Percentiles rank a stretch among this genome's conserved stretches.
Conservation (phyloP, 2,113 vertebrate species). For the Lucifuga dentata region DNA sequence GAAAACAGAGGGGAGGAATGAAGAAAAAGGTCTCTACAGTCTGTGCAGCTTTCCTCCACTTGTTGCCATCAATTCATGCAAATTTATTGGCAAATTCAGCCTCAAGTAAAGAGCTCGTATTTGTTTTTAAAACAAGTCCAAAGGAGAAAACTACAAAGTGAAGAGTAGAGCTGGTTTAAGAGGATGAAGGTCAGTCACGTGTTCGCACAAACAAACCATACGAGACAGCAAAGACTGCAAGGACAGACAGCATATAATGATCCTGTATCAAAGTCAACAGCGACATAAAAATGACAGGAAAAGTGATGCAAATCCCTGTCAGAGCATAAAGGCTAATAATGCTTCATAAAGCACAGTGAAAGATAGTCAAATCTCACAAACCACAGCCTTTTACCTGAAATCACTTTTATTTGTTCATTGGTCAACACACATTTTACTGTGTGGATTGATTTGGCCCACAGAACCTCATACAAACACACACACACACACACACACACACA, state of each 20-base stretch:
- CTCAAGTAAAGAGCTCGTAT: too few relatives aligned
- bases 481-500: conserved; percentile 17
- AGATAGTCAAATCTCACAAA: conserved; percentile 41
- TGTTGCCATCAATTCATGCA: conserved; percentile 7
- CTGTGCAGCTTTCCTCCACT: conserved; percentile 16
- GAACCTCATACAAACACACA: conserved; percentile 39
- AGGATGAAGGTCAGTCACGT: too few relatives aligned
- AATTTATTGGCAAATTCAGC: not conserved
- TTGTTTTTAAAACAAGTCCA: not conserved
- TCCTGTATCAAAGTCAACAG: too few relatives aligned
- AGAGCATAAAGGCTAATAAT: too few relatives aligned
- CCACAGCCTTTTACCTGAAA: conserved; percentile 51
- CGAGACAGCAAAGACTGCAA: too few relatives aligned
- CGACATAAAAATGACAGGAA: too few relatives aligned
- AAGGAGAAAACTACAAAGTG: too few relatives aligned
- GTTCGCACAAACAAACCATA: too few relatives aligned
- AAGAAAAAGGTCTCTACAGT: conserved; percentile 56
- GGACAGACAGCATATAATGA: too few relatives aligned
- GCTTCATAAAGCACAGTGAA: not conserved
- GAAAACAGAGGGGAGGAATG: conserved; percentile 60
- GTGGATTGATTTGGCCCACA: conserved; percentile 47
- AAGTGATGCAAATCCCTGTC: too few relatives aligned
- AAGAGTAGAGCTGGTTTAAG: too few relatives aligned
- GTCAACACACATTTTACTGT: conserved; percentile 22
- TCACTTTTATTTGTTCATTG: conserved; percentile 68